phyloP scores from a whole-genome alignment of 2,113 vertebrate genomes.

The Esox niger region DNA sequence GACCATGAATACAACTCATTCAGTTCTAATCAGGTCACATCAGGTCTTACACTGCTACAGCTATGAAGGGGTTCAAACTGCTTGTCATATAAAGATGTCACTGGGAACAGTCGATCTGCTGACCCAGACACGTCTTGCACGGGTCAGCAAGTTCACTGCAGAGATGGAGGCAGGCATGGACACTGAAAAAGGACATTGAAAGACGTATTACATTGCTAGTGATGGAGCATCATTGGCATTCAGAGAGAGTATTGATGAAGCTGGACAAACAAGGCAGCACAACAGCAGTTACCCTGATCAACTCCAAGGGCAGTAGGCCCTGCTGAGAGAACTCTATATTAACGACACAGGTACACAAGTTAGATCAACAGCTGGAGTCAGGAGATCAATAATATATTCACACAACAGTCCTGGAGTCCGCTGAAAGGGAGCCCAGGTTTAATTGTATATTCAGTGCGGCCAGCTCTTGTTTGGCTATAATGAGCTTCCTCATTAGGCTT shows the following conservation, averaged over 20 bases:
- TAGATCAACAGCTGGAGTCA: constrained; percentile 59
- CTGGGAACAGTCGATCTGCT: neutral
- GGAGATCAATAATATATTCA: constrained; percentile 67
- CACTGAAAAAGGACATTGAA: neutral
- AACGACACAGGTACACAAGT: constrained; percentile 63
- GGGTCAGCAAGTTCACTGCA: neutral
- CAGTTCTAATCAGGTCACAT: too few relatives aligned
- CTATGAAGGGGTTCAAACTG: too few relatives aligned
- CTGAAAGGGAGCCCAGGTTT: constrained; percentile 29
- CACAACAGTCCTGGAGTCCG: constrained; percentile 31
- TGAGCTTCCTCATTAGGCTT: constrained; percentile 67
- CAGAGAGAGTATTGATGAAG: neutral
- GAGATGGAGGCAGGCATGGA: neutral
- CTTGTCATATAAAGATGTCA: too few relatives aligned
- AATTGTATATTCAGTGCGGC: constrained; percentile 61
- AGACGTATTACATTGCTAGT: neutral
- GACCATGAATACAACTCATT: too few relatives aligned
- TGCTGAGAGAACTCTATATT: constrained; percentile 59
- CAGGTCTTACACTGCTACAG: too few relatives aligned
- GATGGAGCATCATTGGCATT: neutral
- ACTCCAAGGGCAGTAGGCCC: constrained; percentile 41
- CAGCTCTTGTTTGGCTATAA: constrained; percentile 56
- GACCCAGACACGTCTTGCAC: too few relatives aligned
- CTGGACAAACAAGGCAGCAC: neutral
- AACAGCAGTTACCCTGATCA: constrained; percentile 41